These are phyloP conservation scores for Tokudaia tokunoshimensis DNA, from an alignment of 2,797 vertebrate species.

Conservation along the genomic window DNA sequence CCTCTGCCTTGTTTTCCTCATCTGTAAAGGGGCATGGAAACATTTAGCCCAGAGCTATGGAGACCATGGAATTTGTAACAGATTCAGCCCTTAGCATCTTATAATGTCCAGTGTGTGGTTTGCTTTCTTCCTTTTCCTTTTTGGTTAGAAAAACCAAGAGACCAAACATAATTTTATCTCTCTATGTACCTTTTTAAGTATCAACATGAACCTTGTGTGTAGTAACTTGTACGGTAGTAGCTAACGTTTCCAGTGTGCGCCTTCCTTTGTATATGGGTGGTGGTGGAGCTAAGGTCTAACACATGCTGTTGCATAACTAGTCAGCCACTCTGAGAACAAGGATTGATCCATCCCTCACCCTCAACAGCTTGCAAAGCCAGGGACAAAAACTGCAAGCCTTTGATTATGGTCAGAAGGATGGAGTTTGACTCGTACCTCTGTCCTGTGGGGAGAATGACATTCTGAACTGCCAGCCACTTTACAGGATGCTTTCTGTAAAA, in stretches of 20 bases:
- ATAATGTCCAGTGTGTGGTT: background rate
- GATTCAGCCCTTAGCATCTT: background rate
- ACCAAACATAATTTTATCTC: background rate
- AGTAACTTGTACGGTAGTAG: background rate
- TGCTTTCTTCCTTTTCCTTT: slow-evolving; percentile 2
- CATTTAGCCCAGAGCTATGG: slow-evolving; percentile 40
- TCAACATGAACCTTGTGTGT: background rate
- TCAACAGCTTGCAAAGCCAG: background rate
- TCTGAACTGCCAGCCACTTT: background rate
- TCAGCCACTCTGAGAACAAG: background rate
- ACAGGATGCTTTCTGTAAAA: background rate
- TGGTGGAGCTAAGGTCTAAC: background rate
- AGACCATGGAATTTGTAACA: background rate
- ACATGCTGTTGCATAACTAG: background rate
- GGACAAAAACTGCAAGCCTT: background rate
- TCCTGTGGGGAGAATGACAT: background rate
- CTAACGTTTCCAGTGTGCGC: background rate
- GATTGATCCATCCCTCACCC: background rate
- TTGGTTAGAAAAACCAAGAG: background rate
- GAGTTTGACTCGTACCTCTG: background rate
- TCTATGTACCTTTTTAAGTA: background rate
- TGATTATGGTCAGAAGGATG: background rate
- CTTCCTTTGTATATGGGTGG: background rate
- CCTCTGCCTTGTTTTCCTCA: background rate
- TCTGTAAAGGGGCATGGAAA: slow-evolving; percentile 1